Percentiles rank a stretch among this genome's conserved stretches.
phyloP scores from a whole-genome alignment of 92 coral and sea anemone genomes.

The Phymanthus crucifer region DNA sequence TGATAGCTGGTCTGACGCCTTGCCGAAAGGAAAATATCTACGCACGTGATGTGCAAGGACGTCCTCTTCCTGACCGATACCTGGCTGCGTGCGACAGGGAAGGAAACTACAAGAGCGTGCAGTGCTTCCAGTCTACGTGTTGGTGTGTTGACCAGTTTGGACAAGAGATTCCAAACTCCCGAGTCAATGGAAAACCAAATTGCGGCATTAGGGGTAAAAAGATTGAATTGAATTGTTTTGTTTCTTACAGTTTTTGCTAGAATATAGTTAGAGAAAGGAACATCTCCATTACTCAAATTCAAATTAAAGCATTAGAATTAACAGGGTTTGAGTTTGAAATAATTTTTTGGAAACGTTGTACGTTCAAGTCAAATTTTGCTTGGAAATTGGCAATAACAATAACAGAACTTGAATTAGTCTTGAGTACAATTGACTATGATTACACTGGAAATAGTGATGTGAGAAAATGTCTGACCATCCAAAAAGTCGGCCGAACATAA shows the following conservation, averaged over 20 bases:
- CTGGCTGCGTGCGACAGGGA: constrained; percentile 64
- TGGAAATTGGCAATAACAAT: too few species aligned
- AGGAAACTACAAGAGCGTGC: constrained; percentile 65
- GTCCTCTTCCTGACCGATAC: constrained; percentile 64
- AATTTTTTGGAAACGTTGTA: too few species aligned
- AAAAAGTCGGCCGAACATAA: too few species aligned
- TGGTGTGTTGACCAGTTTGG: constrained; percentile 82
- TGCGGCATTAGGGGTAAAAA: constrained; percentile 55
- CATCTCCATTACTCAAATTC: too few species aligned
- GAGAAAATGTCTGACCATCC: too few species aligned
- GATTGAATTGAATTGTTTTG: neutral
- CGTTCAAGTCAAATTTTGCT: too few species aligned
- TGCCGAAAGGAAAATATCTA: constrained; percentile 53
- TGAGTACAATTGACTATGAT: too few species aligned
- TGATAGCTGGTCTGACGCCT: constrained; percentile 59
- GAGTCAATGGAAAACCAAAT: constrained; percentile 62
- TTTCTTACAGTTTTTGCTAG: neutral
- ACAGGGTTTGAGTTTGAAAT: too few species aligned
- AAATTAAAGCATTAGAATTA: too few species aligned
- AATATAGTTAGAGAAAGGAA: too few species aligned
- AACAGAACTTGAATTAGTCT: too few species aligned
- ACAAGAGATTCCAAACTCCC: constrained; percentile 72
- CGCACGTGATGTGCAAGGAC: constrained; percentile 54
- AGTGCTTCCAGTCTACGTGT: constrained; percentile 64
- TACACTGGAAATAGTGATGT: too few species aligned